Percentiles rank a stretch among this genome's conserved stretches.
phyloP scores from a whole-genome alignment of 2,888 invertebrate species.

The Stenolophus ochropezus region DNA sequence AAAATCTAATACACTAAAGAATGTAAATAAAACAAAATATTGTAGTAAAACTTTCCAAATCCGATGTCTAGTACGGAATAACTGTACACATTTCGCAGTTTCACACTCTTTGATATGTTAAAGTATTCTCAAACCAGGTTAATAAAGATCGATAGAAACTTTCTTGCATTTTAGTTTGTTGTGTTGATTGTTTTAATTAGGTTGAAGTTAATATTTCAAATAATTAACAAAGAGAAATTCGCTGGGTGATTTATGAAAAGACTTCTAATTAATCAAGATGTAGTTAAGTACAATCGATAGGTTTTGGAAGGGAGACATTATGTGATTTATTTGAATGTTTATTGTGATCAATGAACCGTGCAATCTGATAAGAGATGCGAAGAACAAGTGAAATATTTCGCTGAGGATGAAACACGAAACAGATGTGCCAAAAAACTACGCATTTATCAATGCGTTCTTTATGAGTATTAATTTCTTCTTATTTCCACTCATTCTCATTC shows the following conservation, averaged over 20 bases:
- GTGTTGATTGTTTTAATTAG: not conserved
- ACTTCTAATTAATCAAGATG: constrained; percentile 35
- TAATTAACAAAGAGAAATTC: constrained; percentile 1
- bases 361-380: constrained; percentile 48
- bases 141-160: not conserved
- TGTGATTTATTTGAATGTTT: constrained; percentile 53
- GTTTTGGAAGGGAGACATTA: constrained; percentile 41
- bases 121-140: not conserved
- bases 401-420: constrained; percentile 11
- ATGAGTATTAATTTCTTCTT: not conserved
- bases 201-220: not conserved
- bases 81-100: not conserved
- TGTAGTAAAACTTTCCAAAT: too few relatives aligned
- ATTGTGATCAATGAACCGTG: constrained; percentile 46
- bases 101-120: not conserved
- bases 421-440: constrained; percentile 24
- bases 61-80: too few relatives aligned
- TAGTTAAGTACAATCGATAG: constrained; percentile 30
- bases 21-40: too few relatives aligned
- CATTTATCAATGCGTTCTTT: not conserved
- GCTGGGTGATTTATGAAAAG: constrained; percentile 24
- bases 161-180: not conserved
- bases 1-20: not conserved
- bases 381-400: constrained; percentile 21
- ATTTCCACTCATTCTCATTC: not conserved